phyloP scores from a whole-genome alignment of 2,797 vertebrate species.

The Onychomys arenicola region DNA sequence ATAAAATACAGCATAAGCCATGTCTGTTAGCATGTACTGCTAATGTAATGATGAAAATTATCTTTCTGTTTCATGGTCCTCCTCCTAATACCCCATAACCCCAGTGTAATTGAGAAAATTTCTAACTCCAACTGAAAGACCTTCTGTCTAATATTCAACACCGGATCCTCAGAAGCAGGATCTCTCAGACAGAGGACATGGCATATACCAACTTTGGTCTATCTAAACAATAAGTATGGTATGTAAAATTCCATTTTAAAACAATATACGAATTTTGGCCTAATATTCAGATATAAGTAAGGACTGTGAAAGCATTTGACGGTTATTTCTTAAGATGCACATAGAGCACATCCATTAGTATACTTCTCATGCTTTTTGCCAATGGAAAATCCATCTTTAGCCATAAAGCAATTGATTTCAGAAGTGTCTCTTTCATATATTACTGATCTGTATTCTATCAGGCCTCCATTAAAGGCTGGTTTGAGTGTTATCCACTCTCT shows the following conservation, averaged over 20 bases:
- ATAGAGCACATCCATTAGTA: constrained; percentile 70
- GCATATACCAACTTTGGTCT: neutral
- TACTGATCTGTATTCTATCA: constrained; percentile 85
- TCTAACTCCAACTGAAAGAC: neutral
- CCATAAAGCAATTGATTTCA: constrained; percentile 74
- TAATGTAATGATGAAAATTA: neutral
- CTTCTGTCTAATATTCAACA: neutral
- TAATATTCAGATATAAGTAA: constrained; percentile 57
- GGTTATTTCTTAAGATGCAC: constrained; percentile 67
- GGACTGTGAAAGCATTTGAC: constrained; percentile 75
- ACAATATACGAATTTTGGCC: constrained; percentile 40
- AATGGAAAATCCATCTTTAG: constrained; percentile 80
- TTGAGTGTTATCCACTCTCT: constrained; percentile 83
- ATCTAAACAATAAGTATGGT: neutral
- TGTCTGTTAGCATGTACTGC: neutral
- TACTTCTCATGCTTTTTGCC: constrained; percentile 61
- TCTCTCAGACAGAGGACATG: neutral
- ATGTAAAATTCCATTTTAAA: constrained; percentile 53
- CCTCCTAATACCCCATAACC: neutral
- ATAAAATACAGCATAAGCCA: neutral
- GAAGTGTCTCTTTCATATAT: constrained; percentile 75
- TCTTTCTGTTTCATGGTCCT: neutral
- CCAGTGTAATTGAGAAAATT: neutral
- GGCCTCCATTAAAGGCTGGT: constrained; percentile 80
- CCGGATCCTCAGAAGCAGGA: neutral